Conservation (phyloP, 2,113 vertebrate genomes). For the Psammodynastes pulverulentus region DNA sequence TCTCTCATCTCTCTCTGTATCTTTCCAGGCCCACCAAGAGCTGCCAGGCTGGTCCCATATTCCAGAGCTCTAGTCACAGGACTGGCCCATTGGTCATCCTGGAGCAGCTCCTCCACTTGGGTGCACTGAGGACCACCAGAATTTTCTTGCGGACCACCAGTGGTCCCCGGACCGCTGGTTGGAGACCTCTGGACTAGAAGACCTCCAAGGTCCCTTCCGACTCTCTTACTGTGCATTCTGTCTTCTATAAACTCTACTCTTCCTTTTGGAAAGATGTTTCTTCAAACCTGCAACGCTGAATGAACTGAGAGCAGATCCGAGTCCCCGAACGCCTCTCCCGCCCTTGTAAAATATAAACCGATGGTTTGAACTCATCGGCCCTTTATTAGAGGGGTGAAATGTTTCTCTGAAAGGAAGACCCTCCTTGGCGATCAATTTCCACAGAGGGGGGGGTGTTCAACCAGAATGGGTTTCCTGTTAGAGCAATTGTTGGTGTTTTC, state of each 20-base stretch:
- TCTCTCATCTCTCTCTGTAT: no score
- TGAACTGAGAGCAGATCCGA: not conserved
- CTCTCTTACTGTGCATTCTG: not conserved
- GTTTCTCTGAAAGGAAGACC: slow-evolving; percentile 42
- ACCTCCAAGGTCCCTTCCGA: not conserved
- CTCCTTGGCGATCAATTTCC: slow-evolving; percentile 19
- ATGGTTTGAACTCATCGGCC: not conserved
- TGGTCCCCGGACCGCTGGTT: no score
- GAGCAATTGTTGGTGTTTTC: slow-evolving; percentile 68
- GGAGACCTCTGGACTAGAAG: not conserved
- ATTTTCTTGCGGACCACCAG: no score
- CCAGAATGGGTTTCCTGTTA: slow-evolving; percentile 74
- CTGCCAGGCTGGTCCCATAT: no score
- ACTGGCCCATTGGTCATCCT: no score
- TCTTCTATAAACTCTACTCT: not conserved
- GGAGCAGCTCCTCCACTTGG: no score
- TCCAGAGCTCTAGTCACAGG: no score
- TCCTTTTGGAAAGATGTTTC: not conserved
- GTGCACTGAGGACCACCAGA: no score
- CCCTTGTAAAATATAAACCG: not conserved
- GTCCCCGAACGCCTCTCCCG: no score
- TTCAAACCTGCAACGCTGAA: not conserved
- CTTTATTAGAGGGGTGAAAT: not conserved
- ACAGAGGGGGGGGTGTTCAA: slow-evolving; percentile 44
- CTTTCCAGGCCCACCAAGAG: no score